phyloP scores from a whole-genome alignment of 2,113 vertebrate species.

The Glaucomys volans region DNA sequence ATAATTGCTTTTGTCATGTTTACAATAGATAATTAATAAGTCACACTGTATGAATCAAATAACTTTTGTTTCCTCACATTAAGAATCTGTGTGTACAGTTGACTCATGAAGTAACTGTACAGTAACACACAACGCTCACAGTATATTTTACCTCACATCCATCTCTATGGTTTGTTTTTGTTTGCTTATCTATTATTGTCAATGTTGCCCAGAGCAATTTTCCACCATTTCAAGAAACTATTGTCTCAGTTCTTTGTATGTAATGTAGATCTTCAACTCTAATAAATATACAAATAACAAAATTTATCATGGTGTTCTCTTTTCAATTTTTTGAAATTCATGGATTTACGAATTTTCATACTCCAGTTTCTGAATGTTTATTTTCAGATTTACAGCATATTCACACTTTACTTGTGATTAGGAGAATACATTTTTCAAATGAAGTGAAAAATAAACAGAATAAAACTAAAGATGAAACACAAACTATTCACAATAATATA shows the following conservation, averaged over 20 bases:
- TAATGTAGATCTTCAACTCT: not conserved
- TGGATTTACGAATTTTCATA: not conserved
- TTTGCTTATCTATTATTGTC: not conserved
- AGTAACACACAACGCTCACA: not conserved
- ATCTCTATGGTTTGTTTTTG: not conserved
- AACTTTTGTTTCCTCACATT: conserved; percentile 48
- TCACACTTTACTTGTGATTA: not conserved
- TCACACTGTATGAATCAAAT: not conserved
- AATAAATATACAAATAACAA: conserved; percentile 1
- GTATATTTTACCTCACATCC: not conserved
- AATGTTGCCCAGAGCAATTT: not conserved
- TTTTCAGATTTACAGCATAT: not conserved
- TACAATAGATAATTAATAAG: conserved; percentile 63
- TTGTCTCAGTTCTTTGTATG: not conserved
- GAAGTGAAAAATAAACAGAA: not conserved
- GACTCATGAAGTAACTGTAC: not conserved
- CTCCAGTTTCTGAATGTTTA: not conserved
- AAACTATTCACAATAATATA: not conserved
- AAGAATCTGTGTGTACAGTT: not conserved
- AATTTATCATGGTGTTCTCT: not conserved
- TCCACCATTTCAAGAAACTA: not conserved
- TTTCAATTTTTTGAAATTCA: not conserved
- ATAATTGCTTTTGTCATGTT: conserved; percentile 39
- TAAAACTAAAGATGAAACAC: not conserved
- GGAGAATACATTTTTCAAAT: not conserved